A percentile compares a stretch with the other conserved stretches of the same genome.
phyloP scores from a whole-genome alignment of 2,113 vertebrate genomes.

The Engraulis encrasicolus region DNA sequence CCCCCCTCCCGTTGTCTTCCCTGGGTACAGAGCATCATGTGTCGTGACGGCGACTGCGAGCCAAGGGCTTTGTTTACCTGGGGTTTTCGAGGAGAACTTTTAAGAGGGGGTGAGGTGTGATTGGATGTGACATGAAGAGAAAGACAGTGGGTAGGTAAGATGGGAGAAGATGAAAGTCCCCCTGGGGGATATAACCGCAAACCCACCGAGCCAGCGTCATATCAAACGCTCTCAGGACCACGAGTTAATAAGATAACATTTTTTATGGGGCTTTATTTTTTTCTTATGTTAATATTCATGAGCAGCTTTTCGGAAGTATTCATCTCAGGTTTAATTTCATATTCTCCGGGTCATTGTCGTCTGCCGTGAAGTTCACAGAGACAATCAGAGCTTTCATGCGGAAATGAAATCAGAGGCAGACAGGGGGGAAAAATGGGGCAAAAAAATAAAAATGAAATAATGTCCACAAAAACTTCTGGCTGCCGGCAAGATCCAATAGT shows the following conservation, averaged over 20 bases:
- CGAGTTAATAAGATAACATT: not conserved
- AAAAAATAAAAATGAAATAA: constrained; percentile 38
- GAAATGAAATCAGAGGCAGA: constrained; percentile 39
- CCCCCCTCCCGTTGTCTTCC: too few relatives aligned
- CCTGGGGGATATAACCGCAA: not conserved
- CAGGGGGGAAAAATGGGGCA: too few relatives aligned
- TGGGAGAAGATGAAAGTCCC: not conserved
- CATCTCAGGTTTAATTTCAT: not conserved
- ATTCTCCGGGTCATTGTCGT: not conserved
- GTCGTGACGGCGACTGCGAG: too few relatives aligned
- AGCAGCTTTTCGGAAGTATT: not conserved
- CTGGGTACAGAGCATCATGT: too few relatives aligned
- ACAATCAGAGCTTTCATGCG: constrained; percentile 23
- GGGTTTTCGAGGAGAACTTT: not conserved
- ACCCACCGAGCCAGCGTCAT: not conserved
- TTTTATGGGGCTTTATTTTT: not conserved
- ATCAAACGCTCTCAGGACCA: not conserved
- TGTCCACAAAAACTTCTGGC: constrained; percentile 14
- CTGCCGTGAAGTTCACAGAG: constrained; percentile 35
- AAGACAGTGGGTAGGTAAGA: too few relatives aligned
- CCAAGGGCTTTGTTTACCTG: not conserved
- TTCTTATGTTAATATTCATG: not conserved
- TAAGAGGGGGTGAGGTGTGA: not conserved
- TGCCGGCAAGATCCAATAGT: constrained; percentile 33
- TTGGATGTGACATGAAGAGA: not conserved